Base-by-base conservation (phyloP, 1,140 invertebrate species). In the Gonioctena quinquepunctata region DNA sequence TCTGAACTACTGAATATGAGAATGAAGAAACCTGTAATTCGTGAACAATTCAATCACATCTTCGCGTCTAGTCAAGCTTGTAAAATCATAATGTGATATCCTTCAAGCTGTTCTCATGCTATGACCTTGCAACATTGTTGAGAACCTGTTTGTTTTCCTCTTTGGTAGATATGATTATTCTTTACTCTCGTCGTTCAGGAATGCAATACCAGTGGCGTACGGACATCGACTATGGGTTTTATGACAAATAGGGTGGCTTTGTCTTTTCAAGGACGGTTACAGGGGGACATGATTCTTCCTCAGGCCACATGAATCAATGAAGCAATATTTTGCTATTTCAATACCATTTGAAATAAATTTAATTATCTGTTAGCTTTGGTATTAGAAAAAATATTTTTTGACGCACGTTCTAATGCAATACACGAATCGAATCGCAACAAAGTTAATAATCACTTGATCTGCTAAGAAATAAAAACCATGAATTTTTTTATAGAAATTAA, bases 101-200 rank as follows among this genome's bases (percentile, higher is more conserved):
- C n/a, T n/a, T n/a, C n/a, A n/a, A n/a, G n/a, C n/a, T 28, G 22
- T 62, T 62, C 60, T 33, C 60, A 21, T 26, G 60, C 16, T 42
- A 8, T 42, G 27, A 62, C 60, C 60, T 62, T 62, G 60, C 26
- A 22, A 27, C 21, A 59, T 28, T 62, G 26, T 62, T 27, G 33
- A 48, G 27, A 62, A 62, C 60, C 60, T 19, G 60, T 62, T 62
- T 48, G 16, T 7, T 13, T n/a, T 18, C 7, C 2, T 13, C 19
- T 18, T 54, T 42, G 33, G 11, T 42, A 13, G 11, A n/a, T 42
- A 42, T 42, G 11, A 42, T 42, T 42, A 42, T 42, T 54, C 50
- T 54, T 54, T 18, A 54, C 50, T 54, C 50, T 22, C 19, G 8
- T 54, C 11, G 50, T 22, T 19, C 11, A 54, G 50, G 50, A 54